phyloP scores from a whole-genome alignment of 2,888 invertebrate species.

The Colostygia pectinataria region DNA sequence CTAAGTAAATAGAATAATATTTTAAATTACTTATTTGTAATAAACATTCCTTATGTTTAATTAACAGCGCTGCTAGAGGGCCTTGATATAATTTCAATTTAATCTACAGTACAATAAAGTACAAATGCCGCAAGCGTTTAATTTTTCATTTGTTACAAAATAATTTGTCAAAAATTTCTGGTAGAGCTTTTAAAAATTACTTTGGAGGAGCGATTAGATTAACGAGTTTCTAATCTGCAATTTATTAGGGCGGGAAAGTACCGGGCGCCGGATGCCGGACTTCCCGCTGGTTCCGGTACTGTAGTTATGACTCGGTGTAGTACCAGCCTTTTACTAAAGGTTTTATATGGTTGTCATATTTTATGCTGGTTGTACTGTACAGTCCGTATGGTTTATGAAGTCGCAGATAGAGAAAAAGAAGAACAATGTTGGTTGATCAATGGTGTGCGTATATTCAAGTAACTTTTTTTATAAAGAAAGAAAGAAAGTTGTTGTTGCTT shows the following conservation, averaged over 20 bases:
- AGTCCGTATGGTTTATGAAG: too few relatives aligned
- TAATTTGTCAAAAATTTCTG: constrained; percentile 30
- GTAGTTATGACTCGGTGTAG: constrained; percentile 45
- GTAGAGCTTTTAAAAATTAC: constrained; percentile 42
- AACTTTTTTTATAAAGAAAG: too few relatives aligned
- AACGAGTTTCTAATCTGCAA: constrained; percentile 77
- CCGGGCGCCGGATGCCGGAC: constrained; percentile 54
- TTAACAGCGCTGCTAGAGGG: too few relatives aligned
- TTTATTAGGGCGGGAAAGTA: constrained; percentile 58
- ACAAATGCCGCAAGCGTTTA: constrained; percentile 5
- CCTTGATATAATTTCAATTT: not conserved
- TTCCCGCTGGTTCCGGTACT: constrained; percentile 51
- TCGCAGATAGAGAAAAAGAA: too few relatives aligned
- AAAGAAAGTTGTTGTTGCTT: too few relatives aligned
- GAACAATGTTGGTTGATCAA: too few relatives aligned
- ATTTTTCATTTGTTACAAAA: constrained; percentile 19
- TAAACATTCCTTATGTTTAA: too few relatives aligned
- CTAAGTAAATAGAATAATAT: too few relatives aligned
- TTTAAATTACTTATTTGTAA: too few relatives aligned
- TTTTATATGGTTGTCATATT: constrained; percentile 17
- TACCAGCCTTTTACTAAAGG: constrained; percentile 7
- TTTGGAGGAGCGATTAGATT: constrained; percentile 59
- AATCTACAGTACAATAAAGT: constrained; percentile 15
- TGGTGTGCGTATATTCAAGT: too few relatives aligned
- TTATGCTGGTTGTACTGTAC: too few relatives aligned